Conservation (phyloP, 2,888 invertebrate species). For the Drosophila ustulata region DNA sequence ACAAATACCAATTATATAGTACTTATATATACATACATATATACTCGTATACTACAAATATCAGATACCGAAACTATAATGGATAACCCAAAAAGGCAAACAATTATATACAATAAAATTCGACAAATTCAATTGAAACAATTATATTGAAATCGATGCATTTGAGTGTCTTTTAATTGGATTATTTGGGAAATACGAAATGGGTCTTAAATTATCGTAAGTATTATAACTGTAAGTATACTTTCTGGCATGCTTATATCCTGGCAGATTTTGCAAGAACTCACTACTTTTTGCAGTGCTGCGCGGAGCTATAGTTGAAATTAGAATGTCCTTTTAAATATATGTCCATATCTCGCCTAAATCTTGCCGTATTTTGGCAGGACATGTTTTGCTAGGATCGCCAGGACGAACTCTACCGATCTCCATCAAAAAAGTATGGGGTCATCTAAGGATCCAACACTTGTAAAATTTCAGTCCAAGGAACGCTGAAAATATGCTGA, state of each 20-base stretch:
- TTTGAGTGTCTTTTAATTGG: not conserved
- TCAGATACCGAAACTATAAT: conserved; percentile 42
- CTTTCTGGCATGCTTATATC: too few species aligned
- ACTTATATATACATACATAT: conserved; percentile 17
- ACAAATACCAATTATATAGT: conserved; percentile 25
- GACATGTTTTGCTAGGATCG: not conserved
- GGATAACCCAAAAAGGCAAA: conserved; percentile 22
- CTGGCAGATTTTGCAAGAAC: too few species aligned
- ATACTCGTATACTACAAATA: conserved; percentile 47
- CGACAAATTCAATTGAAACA: conserved; percentile 47
- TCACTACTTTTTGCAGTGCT: too few species aligned
- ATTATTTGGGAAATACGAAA: not conserved
- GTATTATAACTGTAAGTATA: not conserved
- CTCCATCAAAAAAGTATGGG: too few species aligned
- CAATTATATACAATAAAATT: conserved; percentile 57
- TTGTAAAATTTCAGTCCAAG: too few species aligned
- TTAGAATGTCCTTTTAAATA: too few species aligned
- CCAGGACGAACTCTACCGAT: too few species aligned
- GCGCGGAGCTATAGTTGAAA: too few species aligned
- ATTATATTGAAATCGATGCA: conserved; percentile 41
- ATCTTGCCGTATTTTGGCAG: not conserved
- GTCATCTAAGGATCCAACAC: too few species aligned
- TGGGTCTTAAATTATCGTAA: not conserved
- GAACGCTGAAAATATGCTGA: too few species aligned
- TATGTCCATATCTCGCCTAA: too few species aligned